Evolutionary conservation across 2,888 invertebrate genomes (phyloP).

Genomic region (Microplitis deprimator): DNA sequence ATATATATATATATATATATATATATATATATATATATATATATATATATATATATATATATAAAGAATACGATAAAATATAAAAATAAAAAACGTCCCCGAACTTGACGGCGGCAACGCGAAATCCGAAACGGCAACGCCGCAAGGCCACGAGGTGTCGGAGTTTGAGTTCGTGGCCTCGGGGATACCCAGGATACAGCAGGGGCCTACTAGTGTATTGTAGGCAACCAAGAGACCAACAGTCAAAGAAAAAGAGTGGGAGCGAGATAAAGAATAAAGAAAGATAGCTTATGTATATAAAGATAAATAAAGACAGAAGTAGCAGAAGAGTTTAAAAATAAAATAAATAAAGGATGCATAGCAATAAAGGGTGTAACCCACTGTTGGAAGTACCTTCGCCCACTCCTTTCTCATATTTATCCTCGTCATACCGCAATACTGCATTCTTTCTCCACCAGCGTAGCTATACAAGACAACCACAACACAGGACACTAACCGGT

Average conservation of each 20-base stretch:
- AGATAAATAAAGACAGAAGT: constrained; percentile 36
- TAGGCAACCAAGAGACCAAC: neutral
- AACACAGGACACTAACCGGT: constrained; percentile 12
- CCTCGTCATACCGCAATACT: constrained; percentile 25
- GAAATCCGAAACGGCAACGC: constrained; percentile 61
- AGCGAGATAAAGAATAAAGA: constrained; percentile 28
- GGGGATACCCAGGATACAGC: constrained; percentile 52
- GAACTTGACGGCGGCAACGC: constrained; percentile 46
- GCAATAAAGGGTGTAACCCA: constrained; percentile 52
- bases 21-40: too few species aligned
- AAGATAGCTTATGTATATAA: too few species aligned
- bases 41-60: too few species aligned
- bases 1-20: too few species aligned
- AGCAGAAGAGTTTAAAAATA: constrained; percentile 25
- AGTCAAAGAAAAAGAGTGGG: constrained; percentile 29
- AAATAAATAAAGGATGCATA: constrained; percentile 14
- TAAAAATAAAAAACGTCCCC: constrained; percentile 35
- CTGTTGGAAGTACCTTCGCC: constrained; percentile 39
- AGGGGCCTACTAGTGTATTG: constrained; percentile 6
- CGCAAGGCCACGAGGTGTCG: constrained; percentile 55
- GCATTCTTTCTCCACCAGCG: constrained; percentile 27
- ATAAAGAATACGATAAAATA: too few species aligned
- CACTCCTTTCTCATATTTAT: constrained; percentile 25
- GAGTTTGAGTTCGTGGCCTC: constrained; percentile 60
- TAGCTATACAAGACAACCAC: constrained; percentile 3